These are phyloP conservation scores for Pentalonia nigronervosa DNA, from an alignment of 1,140 invertebrate genomes.

Conservation along the genomic window DNA sequence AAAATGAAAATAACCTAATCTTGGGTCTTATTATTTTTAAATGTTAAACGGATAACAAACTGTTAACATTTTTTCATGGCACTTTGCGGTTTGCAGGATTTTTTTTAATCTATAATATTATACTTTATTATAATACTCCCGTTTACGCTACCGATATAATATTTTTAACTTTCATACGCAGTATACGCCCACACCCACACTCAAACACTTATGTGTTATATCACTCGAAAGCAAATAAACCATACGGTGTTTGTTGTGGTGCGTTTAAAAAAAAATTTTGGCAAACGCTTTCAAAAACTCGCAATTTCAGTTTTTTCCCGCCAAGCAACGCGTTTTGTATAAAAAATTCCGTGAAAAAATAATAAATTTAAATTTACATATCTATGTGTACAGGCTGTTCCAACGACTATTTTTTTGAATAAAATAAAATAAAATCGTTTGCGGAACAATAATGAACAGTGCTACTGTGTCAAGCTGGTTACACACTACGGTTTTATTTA, in stretches of 20 bases:
- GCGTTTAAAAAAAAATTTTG: background rate
- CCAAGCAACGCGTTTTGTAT: background rate
- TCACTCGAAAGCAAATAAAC: background rate
- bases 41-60: background rate
- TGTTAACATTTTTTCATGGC: background rate
- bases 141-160: background rate
- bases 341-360: background rate
- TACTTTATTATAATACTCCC: background rate
- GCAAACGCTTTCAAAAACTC: background rate
- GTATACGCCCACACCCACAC: background rate
- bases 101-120: background rate
- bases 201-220: background rate
- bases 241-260: background rate
- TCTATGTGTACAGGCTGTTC: background rate
- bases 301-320: no score
- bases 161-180: background rate
- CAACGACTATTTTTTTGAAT: background rate
- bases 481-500: background rate
- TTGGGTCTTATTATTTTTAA: background rate
- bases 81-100: background rate
- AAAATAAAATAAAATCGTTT: background rate
- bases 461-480: background rate
- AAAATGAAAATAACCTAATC: background rate
- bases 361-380: background rate
- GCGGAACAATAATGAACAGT: background rate